Evolutionary conservation across 2,113 vertebrate genomes (phyloP), one percentile per base, ranked within the genome.

Genomic region (Gopherus evgoodei): DNA sequence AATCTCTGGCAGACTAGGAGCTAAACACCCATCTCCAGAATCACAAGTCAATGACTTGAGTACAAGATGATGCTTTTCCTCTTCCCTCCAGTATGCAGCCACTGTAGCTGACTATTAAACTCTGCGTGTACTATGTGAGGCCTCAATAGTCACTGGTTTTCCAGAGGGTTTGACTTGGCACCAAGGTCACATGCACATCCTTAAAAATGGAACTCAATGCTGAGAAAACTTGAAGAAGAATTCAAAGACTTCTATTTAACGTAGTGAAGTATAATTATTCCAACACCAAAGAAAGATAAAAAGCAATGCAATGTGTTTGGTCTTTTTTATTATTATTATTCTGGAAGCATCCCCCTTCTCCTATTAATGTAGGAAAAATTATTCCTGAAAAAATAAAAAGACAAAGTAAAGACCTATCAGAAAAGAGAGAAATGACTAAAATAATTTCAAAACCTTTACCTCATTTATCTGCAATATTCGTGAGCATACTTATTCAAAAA

Each of bases 401-500:
- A 62, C 19, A 93, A 95, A 94, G 94, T 86, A 80, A 29, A 83
- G 91, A 93, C 81, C 88, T 90, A 93, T 88, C 88, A 93, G n/a
- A 92, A 94, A 95, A 62, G 80, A 93, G 90, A 91, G 11, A 52
- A 78, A 87, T 86, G 0, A 93, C 57, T 53, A 91, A 91, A 87
- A 57, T 25, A 11, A 49, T 92, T 94, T 97, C 57, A 69, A 92
- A 88, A 80, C 89, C 86, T 75, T 76, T 93, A 44, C 42, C 91
- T 95, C 92, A 87, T 90, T 93, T 94, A 86, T 84, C 82, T 81
- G 25, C 62, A 82, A 81, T 93, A 76, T 90, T 96, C 78, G 47
- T 88, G 96, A 94, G 83, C 85, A 22, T 92, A 65, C 96, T 95
- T 94, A 92, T 91, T 84, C 90, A 87, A 91, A 97, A 88, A 84